Evolutionary conservation across 2,797 vertebrate genomes (phyloP).

Genomic region (Micrastur ruficollis): DNA sequence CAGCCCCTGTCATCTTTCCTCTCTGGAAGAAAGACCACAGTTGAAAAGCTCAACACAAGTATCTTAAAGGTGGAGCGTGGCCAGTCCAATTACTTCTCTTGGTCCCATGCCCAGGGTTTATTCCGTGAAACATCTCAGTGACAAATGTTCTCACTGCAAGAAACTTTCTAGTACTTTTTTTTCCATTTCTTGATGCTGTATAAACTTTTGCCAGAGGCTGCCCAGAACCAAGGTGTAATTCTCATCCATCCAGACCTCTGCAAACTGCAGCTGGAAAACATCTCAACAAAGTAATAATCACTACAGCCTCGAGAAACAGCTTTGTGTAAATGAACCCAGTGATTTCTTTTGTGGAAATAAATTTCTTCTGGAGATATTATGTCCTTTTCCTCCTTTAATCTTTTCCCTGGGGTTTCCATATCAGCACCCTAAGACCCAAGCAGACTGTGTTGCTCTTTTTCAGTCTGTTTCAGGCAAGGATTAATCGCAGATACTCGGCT

Average conservation of each 20-base stretch:
- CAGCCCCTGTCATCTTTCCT: not conserved
- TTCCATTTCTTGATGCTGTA: conserved; percentile 57
- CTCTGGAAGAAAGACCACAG: conserved; percentile 10
- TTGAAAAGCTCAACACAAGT: conserved; percentile 27
- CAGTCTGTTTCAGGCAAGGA: not conserved
- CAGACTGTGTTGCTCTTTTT: not conserved
- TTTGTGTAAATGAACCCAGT: conserved; percentile 28
- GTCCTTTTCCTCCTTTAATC: not conserved
- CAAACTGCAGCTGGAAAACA: conserved; percentile 44
- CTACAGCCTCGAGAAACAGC: conserved; percentile 31
- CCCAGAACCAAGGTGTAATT: conserved; percentile 47
- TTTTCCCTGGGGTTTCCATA: not conserved
- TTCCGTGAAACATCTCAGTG: conserved; percentile 67
- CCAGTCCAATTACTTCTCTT: conserved; percentile 70
- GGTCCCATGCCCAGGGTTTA: conserved; percentile 57
- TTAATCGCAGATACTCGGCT: not conserved
- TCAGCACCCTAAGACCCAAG: not conserved
- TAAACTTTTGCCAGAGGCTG: conserved; percentile 52
- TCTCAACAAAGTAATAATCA: conserved; percentile 6
- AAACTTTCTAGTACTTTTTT: conserved; percentile 64
- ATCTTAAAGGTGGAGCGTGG: conserved; percentile 50
- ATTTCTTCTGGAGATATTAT: not conserved
- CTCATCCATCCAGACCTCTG: conserved; percentile 17
- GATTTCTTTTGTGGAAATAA: conserved; percentile 28
- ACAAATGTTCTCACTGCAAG: conserved; percentile 63